Percentiles rank a stretch among this genome's conserved stretches.
phyloP scores from a whole-genome alignment of 2,888 invertebrate species.

The Caenorhabditis sinica region DNA sequence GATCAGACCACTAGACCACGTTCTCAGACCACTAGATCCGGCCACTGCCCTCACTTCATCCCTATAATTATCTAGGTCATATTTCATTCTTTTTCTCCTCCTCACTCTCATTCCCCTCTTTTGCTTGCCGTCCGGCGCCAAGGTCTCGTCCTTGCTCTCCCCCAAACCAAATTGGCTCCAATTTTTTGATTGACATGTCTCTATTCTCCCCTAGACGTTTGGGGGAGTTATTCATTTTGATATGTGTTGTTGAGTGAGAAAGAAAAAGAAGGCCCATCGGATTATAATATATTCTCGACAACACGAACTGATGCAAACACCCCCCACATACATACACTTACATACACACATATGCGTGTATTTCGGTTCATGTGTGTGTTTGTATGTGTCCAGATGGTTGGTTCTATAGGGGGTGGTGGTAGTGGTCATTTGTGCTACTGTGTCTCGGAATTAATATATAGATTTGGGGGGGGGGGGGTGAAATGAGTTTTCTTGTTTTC shows the following conservation, averaged over 20 bases:
- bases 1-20: too few relatives aligned
- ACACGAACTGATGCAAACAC: slow-evolving; percentile 35
- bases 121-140: slow-evolving; percentile 16
- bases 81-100: not conserved
- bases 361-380: not conserved
- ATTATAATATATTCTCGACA: slow-evolving; percentile 53
- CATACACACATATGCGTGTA: too few relatives aligned
- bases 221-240: slow-evolving; percentile 38
- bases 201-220: slow-evolving; percentile 20
- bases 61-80: slow-evolving; percentile 8
- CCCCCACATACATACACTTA: too few relatives aligned
- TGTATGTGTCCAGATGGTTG: slow-evolving; percentile 45
- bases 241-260: slow-evolving; percentile 20
- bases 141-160: slow-evolving; percentile 18
- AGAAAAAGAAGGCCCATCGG: not conserved
- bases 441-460: not conserved
- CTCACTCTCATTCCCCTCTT: too few relatives aligned
- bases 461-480: not conserved
- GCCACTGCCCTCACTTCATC: not conserved
- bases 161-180: slow-evolving; percentile 50
- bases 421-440: slow-evolving; percentile 14
- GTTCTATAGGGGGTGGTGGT: not conserved
- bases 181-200: slow-evolving; percentile 53
- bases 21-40: too few relatives aligned
- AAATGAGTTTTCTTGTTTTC: not conserved